Conservation (phyloP, 1,140 invertebrate genomes). For the Drosophila setifemur region DNA sequence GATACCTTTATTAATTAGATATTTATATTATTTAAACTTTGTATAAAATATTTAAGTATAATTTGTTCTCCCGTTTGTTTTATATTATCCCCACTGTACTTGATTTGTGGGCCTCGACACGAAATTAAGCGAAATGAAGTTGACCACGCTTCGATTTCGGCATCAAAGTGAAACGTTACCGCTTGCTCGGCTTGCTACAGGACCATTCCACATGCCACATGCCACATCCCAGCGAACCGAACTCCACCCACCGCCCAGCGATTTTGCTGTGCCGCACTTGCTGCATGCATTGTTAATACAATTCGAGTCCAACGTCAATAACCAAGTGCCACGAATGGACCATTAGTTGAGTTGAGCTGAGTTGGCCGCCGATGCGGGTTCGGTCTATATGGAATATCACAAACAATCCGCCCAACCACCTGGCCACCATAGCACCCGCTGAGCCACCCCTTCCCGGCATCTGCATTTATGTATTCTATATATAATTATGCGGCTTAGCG, state of each 20-base stretch:
- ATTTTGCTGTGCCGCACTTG: slow-evolving; percentile 20
- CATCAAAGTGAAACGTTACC: slow-evolving; percentile 69
- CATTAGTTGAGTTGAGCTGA: slow-evolving; percentile 73
- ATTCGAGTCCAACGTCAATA: slow-evolving; percentile 78
- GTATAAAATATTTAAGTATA: background rate
- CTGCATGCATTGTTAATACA: slow-evolving; percentile 77
- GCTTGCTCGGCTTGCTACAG: slow-evolving; percentile 13
- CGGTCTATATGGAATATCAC: slow-evolving; percentile 29
- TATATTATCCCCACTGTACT: background rate
- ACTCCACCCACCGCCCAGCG: background rate
- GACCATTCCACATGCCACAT: background rate
- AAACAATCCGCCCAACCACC: background rate
- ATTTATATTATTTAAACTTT: no score
- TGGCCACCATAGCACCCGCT: no score
- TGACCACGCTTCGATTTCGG: slow-evolving; percentile 79
- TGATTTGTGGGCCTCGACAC: slow-evolving; percentile 47
- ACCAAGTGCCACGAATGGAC: slow-evolving; percentile 80
- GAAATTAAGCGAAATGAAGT: slow-evolving; percentile 81
- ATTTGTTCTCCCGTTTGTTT: background rate
- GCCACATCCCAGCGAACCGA: no score
- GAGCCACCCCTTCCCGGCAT: background rate
- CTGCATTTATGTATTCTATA: slow-evolving; percentile 56
- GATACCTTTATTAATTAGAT: no score
- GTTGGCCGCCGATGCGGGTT: slow-evolving; percentile 49
- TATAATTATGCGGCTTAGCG: slow-evolving; percentile 61